Conservation (phyloP, 1,140 invertebrate species). For the Calosoma granatense region DNA sequence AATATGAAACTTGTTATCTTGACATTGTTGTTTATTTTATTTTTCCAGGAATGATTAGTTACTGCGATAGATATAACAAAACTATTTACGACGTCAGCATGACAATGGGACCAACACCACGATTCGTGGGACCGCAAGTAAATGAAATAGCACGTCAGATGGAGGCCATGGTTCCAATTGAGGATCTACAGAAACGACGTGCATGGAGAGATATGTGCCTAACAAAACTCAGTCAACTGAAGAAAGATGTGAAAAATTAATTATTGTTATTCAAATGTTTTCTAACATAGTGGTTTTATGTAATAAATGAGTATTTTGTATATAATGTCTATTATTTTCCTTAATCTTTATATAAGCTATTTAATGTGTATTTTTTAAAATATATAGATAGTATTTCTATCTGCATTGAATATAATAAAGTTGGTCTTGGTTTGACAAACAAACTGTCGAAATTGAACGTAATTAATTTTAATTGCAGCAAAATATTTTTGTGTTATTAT, state of each 20-base stretch:
- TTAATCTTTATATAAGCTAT: too few species aligned
- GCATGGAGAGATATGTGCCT: conserved; percentile 78
- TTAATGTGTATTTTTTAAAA: too few species aligned
- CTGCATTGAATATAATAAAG: too few species aligned
- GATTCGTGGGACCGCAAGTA: conserved; percentile 55
- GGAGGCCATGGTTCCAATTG: conserved; percentile 60
- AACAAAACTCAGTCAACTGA: conserved; percentile 69
- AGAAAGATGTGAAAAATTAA: conserved; percentile 49
- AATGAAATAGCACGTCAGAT: conserved; percentile 56
- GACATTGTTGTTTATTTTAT: conserved; percentile 4
- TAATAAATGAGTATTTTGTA: too few species aligned
- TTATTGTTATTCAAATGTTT: conserved; percentile 3
- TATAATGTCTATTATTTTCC: too few species aligned
- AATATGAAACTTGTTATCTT: background rate
- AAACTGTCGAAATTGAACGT: too few species aligned
- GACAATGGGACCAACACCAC: conserved; percentile 64
- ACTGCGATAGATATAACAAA: conserved; percentile 64
- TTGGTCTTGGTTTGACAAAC: too few species aligned
- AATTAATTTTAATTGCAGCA: too few species aligned
- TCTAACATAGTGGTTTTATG: too few species aligned
- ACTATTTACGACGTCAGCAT: conserved; percentile 67
- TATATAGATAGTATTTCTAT: too few species aligned
- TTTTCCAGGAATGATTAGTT: conserved; percentile 51
- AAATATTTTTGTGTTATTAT: too few species aligned
- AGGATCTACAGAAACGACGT: conserved; percentile 61